Conservation (phyloP, 2,113 vertebrate species). For the Gambusia holbrooki region DNA sequence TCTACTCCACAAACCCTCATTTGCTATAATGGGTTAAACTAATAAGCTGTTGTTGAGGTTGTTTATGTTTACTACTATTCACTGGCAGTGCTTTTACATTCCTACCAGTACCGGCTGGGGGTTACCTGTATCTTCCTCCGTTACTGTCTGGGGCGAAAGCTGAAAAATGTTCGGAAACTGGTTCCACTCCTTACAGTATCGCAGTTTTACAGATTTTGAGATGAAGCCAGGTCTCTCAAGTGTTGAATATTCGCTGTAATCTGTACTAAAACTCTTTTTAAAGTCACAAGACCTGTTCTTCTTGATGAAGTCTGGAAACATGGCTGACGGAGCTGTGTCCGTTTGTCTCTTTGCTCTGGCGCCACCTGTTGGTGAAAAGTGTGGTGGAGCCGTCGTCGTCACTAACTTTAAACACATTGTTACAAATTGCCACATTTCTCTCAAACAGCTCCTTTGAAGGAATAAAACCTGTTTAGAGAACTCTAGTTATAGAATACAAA, state of each 20-base stretch:
- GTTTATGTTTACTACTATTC: background rate
- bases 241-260: conserved; percentile 18
- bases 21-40: background rate
- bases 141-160: background rate
- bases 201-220: background rate
- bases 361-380: conserved; percentile 47
- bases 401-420: no score
- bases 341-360: conserved; percentile 14
- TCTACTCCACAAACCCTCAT: background rate
- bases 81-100: background rate
- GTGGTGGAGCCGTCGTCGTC: background rate
- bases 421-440: no score
- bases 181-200: background rate
- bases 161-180: background rate
- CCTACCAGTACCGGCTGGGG: background rate
- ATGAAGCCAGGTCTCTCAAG: conserved; percentile 25
- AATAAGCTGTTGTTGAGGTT: background rate
- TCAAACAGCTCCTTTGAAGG: no score
- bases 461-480: no score
- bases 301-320: conserved; percentile 13
- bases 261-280: conserved; percentile 39
- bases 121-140: background rate
- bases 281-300: conserved; percentile 58
- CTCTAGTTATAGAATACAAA: no score
- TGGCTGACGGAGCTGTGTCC: conserved; percentile 27